Base-by-base conservation (phyloP, 1,140 invertebrate genomes). In the Bombus affinis region DNA sequence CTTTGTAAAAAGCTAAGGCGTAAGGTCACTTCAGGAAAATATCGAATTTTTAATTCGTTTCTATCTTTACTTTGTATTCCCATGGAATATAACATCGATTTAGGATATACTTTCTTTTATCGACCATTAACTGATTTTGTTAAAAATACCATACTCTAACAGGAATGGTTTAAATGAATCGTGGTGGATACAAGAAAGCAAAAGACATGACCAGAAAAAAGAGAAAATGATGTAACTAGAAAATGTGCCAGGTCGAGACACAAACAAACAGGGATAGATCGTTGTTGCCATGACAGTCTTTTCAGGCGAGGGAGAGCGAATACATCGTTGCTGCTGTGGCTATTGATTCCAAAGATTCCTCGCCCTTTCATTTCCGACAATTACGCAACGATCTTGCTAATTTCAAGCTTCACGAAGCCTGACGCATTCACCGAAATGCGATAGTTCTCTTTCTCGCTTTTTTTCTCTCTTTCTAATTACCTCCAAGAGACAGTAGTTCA, bases 241-340 rank as follows among this genome's bases (percentile, higher is more conserved):
- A 85, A 89, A 88, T 88, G 78, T 82, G 82, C 73, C 83, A 81
- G 86, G 32, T 44, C 13, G 80, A 72, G 85, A 22, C 59, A 80
- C 73, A 78, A 82, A 89, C 87, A 87, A 83, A 73, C 44, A 42
- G 84, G 83, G 37, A 87, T 91, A 88, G 89, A 92, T 92, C 90
- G 90, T 91, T 89, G 90, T 92, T 91, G 87, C 90, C 90, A 90
- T 91, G 89, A 92, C 90, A 90, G 89, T 92, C 71, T 65, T 85
- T 84, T 78, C 79, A 88, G 79, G 68, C 85, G 89, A 88, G 86
- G 86, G 82, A 81, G 84, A 86, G 75, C 53, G 83, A 73, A 83
- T 81, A 57, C 86, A 90, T 90, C 89, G 81, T 82, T 83, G 25
- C 71, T 83, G 68, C 76, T 74, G 78, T 42, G 86, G 74, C 79